Conservation (phyloP, 2,888 invertebrate species). For the Andricus quercusramuli region DNA sequence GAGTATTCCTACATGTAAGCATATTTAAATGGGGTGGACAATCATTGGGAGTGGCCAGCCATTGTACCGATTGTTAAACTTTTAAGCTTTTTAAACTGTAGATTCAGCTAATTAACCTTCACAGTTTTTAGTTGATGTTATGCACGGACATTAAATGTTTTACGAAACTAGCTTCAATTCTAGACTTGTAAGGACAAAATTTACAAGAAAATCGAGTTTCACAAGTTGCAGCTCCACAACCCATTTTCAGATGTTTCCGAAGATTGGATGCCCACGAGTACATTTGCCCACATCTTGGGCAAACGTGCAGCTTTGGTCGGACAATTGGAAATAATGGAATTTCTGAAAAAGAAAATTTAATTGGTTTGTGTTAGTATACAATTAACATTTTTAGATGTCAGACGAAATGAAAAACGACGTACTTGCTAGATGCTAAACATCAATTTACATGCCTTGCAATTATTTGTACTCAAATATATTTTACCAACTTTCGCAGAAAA, state of each 20-base stretch:
- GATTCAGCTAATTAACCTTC: neutral
- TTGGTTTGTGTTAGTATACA: neutral
- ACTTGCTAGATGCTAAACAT: conserved; percentile 16
- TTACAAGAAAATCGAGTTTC: conserved; percentile 79
- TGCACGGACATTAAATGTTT: conserved; percentile 76
- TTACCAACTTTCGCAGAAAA: neutral
- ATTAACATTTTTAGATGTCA: neutral
- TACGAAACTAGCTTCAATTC: conserved; percentile 76
- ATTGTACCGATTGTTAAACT: no score
- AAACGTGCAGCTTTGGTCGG: conserved; percentile 75
- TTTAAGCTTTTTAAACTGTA: no score
- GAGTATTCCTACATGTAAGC: no score
- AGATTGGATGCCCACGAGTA: conserved; percentile 78
- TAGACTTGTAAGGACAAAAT: conserved; percentile 78
- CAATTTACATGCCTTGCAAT: conserved; percentile 32
- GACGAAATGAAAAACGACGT: neutral
- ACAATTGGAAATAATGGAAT: conserved; percentile 76
- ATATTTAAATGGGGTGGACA: no score
- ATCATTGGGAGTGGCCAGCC: no score
- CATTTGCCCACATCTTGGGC: conserved; percentile 77
- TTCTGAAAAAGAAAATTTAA: conserved; percentile 63
- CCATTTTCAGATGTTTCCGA: conserved; percentile 76
- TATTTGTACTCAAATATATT: conserved; percentile 3
- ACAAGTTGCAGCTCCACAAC: conserved; percentile 77
- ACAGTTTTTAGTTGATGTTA: conserved; percentile 74